phyloP scores from a whole-genome alignment of 2,113 vertebrate species.

The Ibidorhyncha struthersii region DNA sequence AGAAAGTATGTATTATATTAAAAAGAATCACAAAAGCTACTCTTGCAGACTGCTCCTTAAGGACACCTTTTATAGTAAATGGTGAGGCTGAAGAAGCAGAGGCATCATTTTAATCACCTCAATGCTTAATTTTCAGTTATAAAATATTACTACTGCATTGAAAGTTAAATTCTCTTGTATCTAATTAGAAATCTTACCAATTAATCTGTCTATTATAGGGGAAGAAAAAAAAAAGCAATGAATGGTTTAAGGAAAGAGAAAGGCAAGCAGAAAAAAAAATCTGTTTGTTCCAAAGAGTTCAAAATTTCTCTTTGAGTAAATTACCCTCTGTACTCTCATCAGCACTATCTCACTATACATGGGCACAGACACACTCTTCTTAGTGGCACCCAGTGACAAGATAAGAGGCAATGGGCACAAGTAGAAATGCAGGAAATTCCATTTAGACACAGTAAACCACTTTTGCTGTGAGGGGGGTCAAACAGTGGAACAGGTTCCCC shows the following conservation, averaged over 20 bases:
- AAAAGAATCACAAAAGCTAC: background rate
- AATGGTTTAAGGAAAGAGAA: background rate
- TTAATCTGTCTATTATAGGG: background rate
- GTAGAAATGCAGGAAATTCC: background rate
- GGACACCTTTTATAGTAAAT: background rate
- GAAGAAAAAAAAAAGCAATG: background rate
- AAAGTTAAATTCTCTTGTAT: background rate
- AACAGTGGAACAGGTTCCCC: background rate
- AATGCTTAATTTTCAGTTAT: background rate
- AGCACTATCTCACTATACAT: background rate
- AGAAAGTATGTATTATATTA: background rate
- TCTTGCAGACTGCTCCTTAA: background rate
- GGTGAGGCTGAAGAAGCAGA: background rate
- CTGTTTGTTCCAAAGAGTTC: background rate
- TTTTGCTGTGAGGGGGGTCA: too few species aligned
- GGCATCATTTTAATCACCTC: background rate
- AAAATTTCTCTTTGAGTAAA: background rate
- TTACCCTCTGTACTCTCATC: background rate
- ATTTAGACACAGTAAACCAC: background rate
- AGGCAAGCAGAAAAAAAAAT: background rate
- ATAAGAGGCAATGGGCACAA: background rate
- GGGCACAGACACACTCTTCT: background rate
- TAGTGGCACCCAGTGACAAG: too few species aligned
- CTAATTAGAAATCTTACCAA: background rate
- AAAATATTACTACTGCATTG: background rate